Base-by-base conservation (phyloP, 2,113 vertebrate species). In the Esox niger region DNA sequence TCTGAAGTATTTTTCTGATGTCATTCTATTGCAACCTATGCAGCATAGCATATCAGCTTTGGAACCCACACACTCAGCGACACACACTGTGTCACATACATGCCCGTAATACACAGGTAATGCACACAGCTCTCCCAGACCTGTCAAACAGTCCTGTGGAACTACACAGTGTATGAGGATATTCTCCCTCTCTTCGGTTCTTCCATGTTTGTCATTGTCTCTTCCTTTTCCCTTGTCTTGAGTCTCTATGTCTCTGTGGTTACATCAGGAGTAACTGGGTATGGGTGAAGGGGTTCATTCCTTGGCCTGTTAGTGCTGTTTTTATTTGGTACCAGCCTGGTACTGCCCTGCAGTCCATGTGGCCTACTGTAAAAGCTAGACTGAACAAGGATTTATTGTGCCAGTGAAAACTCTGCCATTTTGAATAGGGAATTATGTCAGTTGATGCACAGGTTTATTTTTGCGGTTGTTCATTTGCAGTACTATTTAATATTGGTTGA, bases 11-110 rank as follows among this genome's bases (percentile, higher is more conserved):
- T 4, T 52, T 78, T 76, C 72, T 75, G 78, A 75, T 82, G 84
- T 66, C 78, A 76, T 25, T 20, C 75, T 63, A 79, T 77, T 73
- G 76, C 76, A 72, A 77, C 77, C 80, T 85, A 82, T 84, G 85
- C 84, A 87, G 73, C 84, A 17, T 43, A 43, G 38, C 38, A 76
- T 79, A 81, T 81, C 71, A 75, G 77, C 71, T 79, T 81, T 75
- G 79, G 56, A 32, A 29, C 68, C 30, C 38, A 17, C 74, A 74
- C 6, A 21, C 69, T 71, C 70, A 10, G 43, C 59, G 64, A 27
- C 62, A 55, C 71, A 73, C 73, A 62, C 11, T 9, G 26, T n/a
- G 56, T 30, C 33, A 27, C 47, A 6, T 52, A 76, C 71, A 67
- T 68, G 63, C 61, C 46, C 38, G 79, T 68, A 62, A 33, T 65